Evolutionary conservation across 2,888 invertebrate species (phyloP), one percentile per base, ranked within the genome.

Genomic region (Galeopsomyia nigrocyanea): DNA sequence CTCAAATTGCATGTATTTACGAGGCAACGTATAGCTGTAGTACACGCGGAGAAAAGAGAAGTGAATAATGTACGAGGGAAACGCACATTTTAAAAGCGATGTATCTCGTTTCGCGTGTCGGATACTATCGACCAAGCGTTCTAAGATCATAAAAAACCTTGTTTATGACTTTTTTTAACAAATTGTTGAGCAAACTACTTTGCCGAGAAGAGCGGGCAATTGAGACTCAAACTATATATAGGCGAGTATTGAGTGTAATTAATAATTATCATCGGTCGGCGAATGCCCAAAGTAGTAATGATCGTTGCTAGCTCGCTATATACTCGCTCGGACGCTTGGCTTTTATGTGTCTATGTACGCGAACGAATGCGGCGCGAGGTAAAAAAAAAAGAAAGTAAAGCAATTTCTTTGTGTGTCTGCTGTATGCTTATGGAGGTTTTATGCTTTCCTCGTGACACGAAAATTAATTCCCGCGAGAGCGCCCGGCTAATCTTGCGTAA

Each of bases 391-490:
- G 74, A 74, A 70, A 74, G 66, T 63, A 53, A 57, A 53, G 65
- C 58, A 63, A 58, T 67, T 74, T 74, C 74, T 69, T 68, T 69
- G 72, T 73, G 71, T 16, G 31, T 1, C 10, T 10, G 61, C 26
- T 17, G 31, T 31, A 7, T 26, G 64, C 50, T 9, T 2, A 21
- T 16, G 55, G 56, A 50, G 60, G 61, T 71, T 71, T 10, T 76
- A 60, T 71, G 68, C 73, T 75, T 75, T 79, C 69, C 68, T 75
- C 74, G 71, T 68, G 71, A 75, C 71, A 63, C 51, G 73, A 74
- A 71, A 73, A 74, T 71, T 74, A 76, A 74, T 71, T 74, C 68
- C 10, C 39, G n/a, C n/a, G n/a, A n/a, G 39, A 39, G 39, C 39
- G 66, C 66, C 67, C 65, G 26, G 57, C 39, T 39, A 2, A 26